Evolutionary conservation across 2,888 invertebrate genomes (phyloP).

Genomic region (Latrodectus hesperus): DNA sequence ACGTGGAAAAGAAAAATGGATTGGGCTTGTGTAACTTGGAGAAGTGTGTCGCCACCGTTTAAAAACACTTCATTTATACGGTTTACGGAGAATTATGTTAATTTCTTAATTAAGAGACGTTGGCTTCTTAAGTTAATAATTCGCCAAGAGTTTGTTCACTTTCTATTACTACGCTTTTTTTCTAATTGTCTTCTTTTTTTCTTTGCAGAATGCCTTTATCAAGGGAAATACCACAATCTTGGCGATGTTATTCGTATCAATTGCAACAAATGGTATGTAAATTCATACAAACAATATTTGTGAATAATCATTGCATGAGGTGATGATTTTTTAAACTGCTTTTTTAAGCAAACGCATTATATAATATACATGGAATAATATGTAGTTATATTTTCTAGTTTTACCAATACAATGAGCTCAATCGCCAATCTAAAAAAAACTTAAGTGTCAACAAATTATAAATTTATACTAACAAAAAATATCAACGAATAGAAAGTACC

Average conservation of each 20-base stretch:
- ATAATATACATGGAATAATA: no score
- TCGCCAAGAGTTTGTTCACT: neutral
- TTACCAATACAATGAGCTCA: no score
- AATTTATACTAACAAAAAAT: no score
- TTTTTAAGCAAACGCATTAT: no score
- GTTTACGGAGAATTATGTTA: neutral
- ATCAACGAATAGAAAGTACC: no score
- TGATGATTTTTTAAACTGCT: no score
- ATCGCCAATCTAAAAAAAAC: no score
- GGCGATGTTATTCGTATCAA: slow-evolving; percentile 79
- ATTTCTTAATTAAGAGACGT: neutral
- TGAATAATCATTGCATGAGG: no score
- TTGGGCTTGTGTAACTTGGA: neutral
- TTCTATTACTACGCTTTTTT: neutral
- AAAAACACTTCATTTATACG: neutral
- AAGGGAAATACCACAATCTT: slow-evolving; percentile 78
- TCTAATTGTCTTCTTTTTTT: slow-evolving; percentile 8
- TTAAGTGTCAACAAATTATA: no score
- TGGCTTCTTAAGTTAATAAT: neutral
- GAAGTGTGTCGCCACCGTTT: neutral
- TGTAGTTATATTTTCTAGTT: no score
- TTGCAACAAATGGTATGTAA: slow-evolving; percentile 77
- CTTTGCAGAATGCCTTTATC: slow-evolving; percentile 77
- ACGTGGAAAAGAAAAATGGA: neutral
- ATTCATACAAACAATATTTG: neutral